phyloP scores from a whole-genome alignment of 2,888 invertebrate genomes.

The Parthenolecanium corni region DNA sequence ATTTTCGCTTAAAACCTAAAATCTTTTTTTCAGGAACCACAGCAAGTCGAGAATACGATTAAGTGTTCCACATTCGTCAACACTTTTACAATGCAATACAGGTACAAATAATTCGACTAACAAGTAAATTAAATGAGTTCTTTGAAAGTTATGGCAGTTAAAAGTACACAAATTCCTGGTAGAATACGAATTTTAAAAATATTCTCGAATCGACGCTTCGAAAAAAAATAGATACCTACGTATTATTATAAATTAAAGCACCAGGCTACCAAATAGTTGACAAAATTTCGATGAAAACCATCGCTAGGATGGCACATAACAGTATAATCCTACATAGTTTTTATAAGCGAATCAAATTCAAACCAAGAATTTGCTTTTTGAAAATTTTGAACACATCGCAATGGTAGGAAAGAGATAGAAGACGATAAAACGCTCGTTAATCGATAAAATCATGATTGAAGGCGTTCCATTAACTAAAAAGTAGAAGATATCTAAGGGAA shows the following conservation, averaged over 20 bases:
- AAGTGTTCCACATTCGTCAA: too few relatives aligned
- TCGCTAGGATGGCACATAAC: neutral
- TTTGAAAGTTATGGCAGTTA: conserved; percentile 25
- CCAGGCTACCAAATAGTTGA: neutral
- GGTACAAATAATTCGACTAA: neutral
- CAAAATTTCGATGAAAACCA: neutral
- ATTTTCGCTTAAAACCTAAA: too few relatives aligned
- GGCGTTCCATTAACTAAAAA: neutral
- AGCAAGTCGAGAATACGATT: too few relatives aligned
- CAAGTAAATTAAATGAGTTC: neutral
- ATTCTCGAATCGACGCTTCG: neutral
- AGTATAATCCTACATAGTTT: too few relatives aligned
- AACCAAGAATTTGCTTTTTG: conserved; percentile 3
- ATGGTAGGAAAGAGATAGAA: neutral
- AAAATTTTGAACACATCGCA: conserved; percentile 9
- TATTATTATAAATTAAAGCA: neutral
- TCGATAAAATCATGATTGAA: neutral
- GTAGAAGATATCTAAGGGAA: neutral
- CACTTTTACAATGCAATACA: neutral
- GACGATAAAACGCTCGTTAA: neutral
- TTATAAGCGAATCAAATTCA: neutral
- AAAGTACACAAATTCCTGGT: conserved; percentile 8
- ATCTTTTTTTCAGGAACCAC: too few relatives aligned
- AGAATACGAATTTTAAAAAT: neutral
- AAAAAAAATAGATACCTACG: neutral